Evolutionary conservation across 2,797 vertebrate species (phyloP).

Genomic region (Morelia viridis): DNA sequence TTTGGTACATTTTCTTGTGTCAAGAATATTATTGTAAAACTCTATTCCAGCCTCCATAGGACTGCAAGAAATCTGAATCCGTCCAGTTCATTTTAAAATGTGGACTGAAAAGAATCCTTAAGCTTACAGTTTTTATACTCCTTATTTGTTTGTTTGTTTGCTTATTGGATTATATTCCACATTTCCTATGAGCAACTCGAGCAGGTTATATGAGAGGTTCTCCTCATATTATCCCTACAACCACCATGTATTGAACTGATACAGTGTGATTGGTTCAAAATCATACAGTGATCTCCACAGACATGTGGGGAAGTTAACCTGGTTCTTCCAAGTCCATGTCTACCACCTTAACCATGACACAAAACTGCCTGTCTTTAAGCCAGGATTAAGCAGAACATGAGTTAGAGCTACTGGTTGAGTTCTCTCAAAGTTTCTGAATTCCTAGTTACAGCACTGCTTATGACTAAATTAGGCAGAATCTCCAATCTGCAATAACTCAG

Average conservation of each 20-base stretch:
- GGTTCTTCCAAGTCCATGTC: not conserved
- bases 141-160: not conserved
- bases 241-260: not conserved
- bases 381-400: not conserved
- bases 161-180: not conserved
- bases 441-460: not conserved
- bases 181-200: not conserved
- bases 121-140: not conserved
- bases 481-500: not conserved
- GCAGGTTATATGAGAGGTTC: not conserved
- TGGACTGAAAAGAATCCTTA: not conserved
- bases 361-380: not conserved
- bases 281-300: not conserved
- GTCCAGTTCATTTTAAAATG: not conserved
- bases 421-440: not conserved
- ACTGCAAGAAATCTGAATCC: not conserved
- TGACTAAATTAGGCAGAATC: not conserved
- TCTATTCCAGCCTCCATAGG: not conserved
- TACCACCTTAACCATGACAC: not conserved
- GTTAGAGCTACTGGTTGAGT: not conserved
- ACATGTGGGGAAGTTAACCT: not conserved
- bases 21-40: not conserved
- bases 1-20: not conserved
- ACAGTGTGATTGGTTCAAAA: not conserved
- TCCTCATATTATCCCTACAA: not conserved